Evolutionary conservation across 2,888 invertebrate genomes (phyloP), one percentile per base, ranked within the genome.

Genomic region (Melipona beecheii): DNA sequence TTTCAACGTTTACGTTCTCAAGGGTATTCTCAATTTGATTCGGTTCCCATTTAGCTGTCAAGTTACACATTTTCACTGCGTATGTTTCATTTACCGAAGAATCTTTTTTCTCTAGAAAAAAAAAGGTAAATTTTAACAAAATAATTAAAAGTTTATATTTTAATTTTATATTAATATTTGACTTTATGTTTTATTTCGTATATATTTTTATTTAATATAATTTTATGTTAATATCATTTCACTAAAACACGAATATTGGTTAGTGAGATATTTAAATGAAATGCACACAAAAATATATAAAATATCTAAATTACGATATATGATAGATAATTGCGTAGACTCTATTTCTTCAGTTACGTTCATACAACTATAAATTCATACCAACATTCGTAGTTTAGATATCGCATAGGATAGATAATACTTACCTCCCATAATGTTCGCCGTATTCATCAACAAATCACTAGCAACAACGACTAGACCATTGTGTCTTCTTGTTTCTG

Each of bases 1-100:
- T 92, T 9, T 95, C 94, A 64, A 96, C 86, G 21, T 95, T 95
- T 21, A 96, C 89, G 52, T 95, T 94, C 58, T 95, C 95, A 15
- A 96, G 94, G 0, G 96, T 96, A 54, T 93, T 93, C 81, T 95
- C 94, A 49, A 95, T 93, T 27, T 95, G 95, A 84, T 95, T 95
- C 0, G 93, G 93, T 0, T 95, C 95, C 96, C 96, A 96, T 85
- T 95, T 94, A 3, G 94, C 94, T 0, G 93, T 93, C 2, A 93
- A 91, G 52, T 94, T 92, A 0, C 82, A 86, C 72, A 95, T 94
- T 6, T 88, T 90, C 6, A 93, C 82, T 0, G 89, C 91, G 69
- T 85, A 90, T 1, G 75, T 60, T 0, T 89, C 86, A 11, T 90
- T 54, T 13, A 17, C 13, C 4, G 81, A 78, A 5, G 65, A 64